Conservation (phyloP, 2,113 vertebrate species). For the Diadophis punctatus region DNA sequence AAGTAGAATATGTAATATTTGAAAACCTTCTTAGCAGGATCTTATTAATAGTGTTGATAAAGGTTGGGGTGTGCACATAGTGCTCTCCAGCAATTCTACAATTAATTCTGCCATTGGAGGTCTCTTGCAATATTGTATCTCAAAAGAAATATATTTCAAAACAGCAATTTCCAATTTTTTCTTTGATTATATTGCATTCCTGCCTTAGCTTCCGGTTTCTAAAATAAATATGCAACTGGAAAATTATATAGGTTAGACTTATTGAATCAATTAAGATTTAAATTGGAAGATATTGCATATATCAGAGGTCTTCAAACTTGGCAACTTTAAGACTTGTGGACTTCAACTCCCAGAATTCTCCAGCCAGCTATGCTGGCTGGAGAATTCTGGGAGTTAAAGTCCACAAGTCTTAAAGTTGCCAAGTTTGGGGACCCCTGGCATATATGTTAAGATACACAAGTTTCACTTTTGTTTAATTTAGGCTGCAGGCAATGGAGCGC, state of each 20-base stretch:
- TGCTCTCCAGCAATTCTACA: neutral
- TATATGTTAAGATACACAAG: neutral
- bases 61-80: neutral
- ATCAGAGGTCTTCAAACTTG: too few species aligned
- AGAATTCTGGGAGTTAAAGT: too few species aligned
- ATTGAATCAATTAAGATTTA: neutral
- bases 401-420: too few species aligned
- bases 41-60: neutral
- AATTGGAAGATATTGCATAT: neutral
- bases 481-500: neutral
- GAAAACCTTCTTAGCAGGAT: neutral
- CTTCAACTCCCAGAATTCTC: too few species aligned
- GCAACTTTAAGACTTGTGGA: too few species aligned
- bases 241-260: neutral
- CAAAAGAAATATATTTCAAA: neutral
- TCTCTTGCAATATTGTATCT: neutral
- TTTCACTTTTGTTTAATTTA: neutral
- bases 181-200: neutral
- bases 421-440: too few species aligned
- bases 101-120: neutral
- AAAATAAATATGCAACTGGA: neutral
- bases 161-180: neutral
- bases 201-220: neutral
- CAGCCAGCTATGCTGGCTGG: too few species aligned
- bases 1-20: neutral